Conservation (phyloP, 2,113 vertebrate species). For the Ceyx cyanopectus region DNA sequence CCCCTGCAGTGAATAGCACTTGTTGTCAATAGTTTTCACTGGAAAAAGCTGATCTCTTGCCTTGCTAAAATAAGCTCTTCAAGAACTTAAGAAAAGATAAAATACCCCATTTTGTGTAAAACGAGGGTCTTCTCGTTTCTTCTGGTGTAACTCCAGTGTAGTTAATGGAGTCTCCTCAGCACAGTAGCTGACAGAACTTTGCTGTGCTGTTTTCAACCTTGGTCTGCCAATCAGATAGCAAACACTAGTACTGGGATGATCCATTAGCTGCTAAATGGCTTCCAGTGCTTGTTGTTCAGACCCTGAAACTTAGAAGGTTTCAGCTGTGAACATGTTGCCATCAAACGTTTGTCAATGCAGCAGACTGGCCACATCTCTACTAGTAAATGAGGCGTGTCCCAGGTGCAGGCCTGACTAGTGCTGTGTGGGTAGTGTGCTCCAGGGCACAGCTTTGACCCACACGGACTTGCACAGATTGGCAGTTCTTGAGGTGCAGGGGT, state of each 20-base stretch:
- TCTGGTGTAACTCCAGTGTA: neutral
- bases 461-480: fast-evolving
- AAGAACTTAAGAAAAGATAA: conserved; percentile 33
- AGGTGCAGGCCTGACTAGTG: neutral
- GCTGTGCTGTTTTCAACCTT: neutral
- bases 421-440: neutral
- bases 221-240: neutral
- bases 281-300: neutral
- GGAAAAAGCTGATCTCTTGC: neutral
- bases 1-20: neutral
- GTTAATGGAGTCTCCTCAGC: neutral
- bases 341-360: neutral
- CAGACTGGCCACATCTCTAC: neutral
- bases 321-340: neutral
- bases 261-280: neutral
- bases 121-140: neutral
- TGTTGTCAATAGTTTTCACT: conserved; percentile 30
- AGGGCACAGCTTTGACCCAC: neutral
- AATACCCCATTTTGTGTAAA: neutral
- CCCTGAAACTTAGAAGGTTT: neutral
- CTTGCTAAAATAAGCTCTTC: conserved; percentile 34
- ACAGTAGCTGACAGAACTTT: neutral
- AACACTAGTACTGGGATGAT: neutral
- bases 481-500: neutral
- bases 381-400: neutral